Conservation (phyloP, 2,888 invertebrate species). For the Melanchra persicariae region DNA sequence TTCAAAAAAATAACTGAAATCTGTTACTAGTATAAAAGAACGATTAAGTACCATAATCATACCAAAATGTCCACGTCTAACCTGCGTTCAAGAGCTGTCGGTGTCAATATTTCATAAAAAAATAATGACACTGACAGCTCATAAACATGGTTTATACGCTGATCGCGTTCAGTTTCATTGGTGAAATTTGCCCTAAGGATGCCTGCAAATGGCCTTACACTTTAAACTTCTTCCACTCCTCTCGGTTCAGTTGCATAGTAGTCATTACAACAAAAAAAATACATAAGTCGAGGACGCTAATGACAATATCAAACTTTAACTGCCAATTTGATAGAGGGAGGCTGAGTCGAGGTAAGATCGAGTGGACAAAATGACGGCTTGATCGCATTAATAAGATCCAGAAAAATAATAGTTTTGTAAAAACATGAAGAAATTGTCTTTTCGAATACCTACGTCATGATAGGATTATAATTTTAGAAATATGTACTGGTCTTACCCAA, state of each 20-base stretch:
- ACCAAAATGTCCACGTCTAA: neutral
- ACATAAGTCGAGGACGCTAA: neutral
- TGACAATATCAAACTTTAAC: neutral
- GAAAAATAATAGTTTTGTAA: too few relatives aligned
- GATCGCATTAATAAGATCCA: neutral
- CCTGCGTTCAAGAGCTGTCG: too few relatives aligned
- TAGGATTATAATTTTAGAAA: neutral
- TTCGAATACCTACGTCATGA: neutral
- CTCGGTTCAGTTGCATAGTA: neutral
- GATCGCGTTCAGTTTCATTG: too few relatives aligned
- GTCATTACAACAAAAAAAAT: too few relatives aligned
- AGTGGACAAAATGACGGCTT: too few relatives aligned
- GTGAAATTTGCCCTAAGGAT: too few relatives aligned
- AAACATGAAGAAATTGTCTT: neutral
- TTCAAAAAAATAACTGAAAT: neutral
- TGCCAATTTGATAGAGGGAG: too few relatives aligned
- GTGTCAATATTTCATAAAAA: too few relatives aligned
- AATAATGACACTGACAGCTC: too few relatives aligned
- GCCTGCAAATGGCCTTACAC: too few relatives aligned
- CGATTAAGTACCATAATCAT: neutral
- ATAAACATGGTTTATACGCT: too few relatives aligned
- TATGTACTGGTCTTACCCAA: neutral
- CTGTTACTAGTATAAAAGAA: neutral
- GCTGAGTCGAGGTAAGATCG: too few relatives aligned
- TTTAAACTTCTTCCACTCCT: neutral